A percentile compares a stretch with the other conserved stretches of the same genome.
Conservation (phyloP, 2,797 vertebrate species). For the Columba guinea region DNA sequence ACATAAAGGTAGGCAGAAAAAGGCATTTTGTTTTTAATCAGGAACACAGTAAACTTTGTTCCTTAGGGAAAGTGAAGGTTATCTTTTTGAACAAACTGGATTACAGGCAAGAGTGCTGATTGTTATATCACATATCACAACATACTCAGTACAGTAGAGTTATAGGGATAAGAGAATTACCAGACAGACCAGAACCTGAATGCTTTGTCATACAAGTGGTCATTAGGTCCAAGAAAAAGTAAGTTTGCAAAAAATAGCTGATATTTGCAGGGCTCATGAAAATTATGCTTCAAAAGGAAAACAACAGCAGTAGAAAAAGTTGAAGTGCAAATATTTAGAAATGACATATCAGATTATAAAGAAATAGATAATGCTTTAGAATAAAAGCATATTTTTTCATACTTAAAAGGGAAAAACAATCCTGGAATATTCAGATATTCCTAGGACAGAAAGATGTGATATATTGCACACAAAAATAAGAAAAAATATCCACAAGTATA, state of each 20-base stretch:
- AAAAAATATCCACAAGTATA: not conserved
- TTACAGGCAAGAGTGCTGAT: not conserved
- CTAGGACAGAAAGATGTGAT: not conserved
- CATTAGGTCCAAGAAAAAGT: not conserved
- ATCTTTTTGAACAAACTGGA: not conserved
- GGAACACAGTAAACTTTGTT: not conserved
- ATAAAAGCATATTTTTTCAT: not conserved
- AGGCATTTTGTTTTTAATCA: conserved; percentile 21
- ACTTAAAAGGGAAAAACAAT: not conserved
- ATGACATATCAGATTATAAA: not conserved
- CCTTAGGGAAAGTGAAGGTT: not conserved
- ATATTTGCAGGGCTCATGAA: not conserved
- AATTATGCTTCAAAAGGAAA: not conserved
- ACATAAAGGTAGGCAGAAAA: not conserved
- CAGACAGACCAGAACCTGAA: not conserved
- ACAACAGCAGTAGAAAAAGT: not conserved
- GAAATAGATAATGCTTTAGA: not conserved
- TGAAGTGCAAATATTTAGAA: not conserved
- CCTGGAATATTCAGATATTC: not conserved
- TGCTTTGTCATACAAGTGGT: not conserved
- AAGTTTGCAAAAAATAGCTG: not conserved
- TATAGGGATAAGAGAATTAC: not conserved
- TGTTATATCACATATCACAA: not conserved
- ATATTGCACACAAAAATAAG: not conserved
- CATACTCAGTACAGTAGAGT: not conserved